Percentiles rank a stretch among this genome's conserved stretches.
Conservation (phyloP, 2,888 invertebrate genomes). For the Stenchaetothrips biformis region DNA sequence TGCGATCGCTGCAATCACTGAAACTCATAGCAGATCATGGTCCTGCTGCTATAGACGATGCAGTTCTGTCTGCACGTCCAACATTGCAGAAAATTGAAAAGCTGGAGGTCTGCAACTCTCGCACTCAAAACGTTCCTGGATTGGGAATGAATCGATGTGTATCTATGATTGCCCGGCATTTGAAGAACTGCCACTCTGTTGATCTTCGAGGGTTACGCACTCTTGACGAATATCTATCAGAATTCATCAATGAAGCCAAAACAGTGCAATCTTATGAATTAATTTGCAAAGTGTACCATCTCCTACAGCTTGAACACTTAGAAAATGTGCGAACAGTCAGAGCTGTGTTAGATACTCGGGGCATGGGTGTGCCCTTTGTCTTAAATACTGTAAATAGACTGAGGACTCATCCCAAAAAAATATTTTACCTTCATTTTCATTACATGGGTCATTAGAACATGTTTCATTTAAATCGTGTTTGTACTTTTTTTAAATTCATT, state of each 20-base stretch:
- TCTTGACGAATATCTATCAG: conserved; percentile 11
- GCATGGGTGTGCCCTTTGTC: not conserved
- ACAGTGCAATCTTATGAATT: not conserved
- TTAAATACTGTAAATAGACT: not conserved
- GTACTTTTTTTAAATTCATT: no score
- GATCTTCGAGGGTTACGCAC: not conserved
- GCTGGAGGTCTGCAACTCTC: not conserved
- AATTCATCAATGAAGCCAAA: not conserved
- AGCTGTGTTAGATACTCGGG: not conserved
- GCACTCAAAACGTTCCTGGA: not conserved
- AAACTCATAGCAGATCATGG: conserved; percentile 3
- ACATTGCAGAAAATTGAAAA: not conserved
- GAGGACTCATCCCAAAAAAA: not conserved
- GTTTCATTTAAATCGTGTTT: no score
- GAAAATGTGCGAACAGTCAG: not conserved
- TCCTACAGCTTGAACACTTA: not conserved
- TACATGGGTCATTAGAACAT: no score
- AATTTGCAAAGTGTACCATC: not conserved
- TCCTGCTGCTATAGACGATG: not conserved
- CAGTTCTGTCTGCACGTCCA: not conserved
- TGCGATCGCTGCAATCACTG: not conserved
- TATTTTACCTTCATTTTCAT: not conserved
- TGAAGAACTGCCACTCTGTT: not conserved
- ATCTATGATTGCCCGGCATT: not conserved
- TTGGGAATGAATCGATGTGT: not conserved